A percentile compares a stretch with the other conserved stretches of the same genome.
phyloP scores from a whole-genome alignment of 2,797 vertebrate genomes.

The Circus cinereus region DNA sequence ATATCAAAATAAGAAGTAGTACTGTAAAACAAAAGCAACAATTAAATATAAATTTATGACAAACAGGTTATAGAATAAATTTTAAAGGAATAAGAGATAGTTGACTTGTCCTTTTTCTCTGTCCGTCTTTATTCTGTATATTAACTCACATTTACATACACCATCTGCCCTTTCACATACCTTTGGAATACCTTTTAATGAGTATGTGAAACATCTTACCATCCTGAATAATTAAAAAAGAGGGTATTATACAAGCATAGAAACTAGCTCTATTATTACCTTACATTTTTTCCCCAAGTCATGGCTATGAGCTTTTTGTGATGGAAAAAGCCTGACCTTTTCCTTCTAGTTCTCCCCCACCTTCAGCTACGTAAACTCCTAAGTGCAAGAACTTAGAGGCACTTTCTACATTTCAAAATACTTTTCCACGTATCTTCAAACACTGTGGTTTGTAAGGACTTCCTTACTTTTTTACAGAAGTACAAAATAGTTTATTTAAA shows the following conservation, averaged over 20 bases:
- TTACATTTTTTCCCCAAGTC: background rate
- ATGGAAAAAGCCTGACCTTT: background rate
- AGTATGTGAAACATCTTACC: background rate
- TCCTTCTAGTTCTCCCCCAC: background rate
- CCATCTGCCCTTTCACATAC: background rate
- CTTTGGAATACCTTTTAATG: background rate
- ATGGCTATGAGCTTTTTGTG: background rate
- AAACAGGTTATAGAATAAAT: background rate
- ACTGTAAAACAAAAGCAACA: background rate
- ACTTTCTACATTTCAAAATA: background rate
- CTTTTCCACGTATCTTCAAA: background rate
- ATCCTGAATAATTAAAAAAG: background rate
- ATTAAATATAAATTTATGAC: background rate
- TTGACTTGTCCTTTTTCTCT: background rate
- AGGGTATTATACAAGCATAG: background rate
- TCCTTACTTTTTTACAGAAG: background rate
- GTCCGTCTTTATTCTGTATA: background rate
- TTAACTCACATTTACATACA: background rate
- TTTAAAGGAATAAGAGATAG: background rate
- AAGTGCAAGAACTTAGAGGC: background rate
- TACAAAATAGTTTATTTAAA: background rate
- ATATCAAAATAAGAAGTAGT: background rate
- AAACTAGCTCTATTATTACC: background rate
- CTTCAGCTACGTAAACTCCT: background rate
- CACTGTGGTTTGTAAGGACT: background rate